Conservation (phyloP, 2,113 vertebrate species). For the Apus apus region DNA sequence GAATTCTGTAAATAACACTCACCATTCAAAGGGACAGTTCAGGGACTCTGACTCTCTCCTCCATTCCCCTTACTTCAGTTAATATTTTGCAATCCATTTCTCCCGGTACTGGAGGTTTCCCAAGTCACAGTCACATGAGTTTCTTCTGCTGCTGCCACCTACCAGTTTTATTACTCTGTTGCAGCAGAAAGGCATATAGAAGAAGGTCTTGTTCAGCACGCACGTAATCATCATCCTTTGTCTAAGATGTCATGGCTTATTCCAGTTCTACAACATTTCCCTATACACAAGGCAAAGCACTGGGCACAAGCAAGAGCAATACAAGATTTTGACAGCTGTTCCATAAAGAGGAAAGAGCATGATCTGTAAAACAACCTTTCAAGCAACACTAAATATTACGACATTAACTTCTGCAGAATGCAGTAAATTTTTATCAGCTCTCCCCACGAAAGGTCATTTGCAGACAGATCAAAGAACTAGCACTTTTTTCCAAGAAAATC, state of each 20-base stretch:
- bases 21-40: conserved; percentile 64
- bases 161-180: conserved; percentile 80
- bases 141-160: conserved; percentile 79
- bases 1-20: conserved; percentile 63
- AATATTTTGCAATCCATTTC: conserved; percentile 58
- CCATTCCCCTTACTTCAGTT: conserved; percentile 43
- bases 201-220: conserved; percentile 76
- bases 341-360: background rate
- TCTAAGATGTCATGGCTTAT: conserved; percentile 45
- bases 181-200: conserved; percentile 82
- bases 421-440: background rate
- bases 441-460: background rate
- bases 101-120: conserved; percentile 55
- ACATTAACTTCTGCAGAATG: background rate
- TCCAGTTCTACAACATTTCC: conserved; percentile 13
- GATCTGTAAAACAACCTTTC: background rate
- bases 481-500: background rate
- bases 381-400: background rate
- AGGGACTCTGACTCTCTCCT: conserved; percentile 37
- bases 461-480: conserved; percentile 7
- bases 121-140: conserved; percentile 65
- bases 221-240: conserved; percentile 49
- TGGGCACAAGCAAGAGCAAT: conserved; percentile 13
- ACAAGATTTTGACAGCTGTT: conserved; percentile 7
- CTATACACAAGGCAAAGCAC: conserved; percentile 5